These are phyloP conservation scores for Mythimna lalbum DNA, from an alignment of 2,888 invertebrate genomes.

Conservation along the genomic window DNA sequence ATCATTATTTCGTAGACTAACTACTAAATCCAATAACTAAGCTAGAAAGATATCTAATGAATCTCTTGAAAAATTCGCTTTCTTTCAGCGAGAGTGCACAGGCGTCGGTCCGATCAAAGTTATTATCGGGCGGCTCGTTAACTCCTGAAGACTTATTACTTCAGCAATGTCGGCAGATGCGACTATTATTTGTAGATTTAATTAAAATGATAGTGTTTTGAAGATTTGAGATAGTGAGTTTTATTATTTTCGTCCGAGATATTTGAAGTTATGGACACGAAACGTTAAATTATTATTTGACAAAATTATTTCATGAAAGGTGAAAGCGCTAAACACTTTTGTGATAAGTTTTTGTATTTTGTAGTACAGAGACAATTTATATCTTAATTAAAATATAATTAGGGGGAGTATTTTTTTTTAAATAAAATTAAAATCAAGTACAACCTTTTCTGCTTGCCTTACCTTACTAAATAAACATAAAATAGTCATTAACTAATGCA, in stretches of 20 bases:
- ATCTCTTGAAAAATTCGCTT: conserved; percentile 34
- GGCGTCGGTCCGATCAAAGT: conserved; percentile 20
- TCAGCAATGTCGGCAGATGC: background rate
- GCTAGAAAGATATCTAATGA: background rate
- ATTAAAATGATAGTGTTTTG: conserved; percentile 28
- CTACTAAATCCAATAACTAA: background rate
- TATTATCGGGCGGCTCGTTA: conserved; percentile 34
- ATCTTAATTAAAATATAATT: too few relatives aligned
- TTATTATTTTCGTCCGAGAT: background rate
- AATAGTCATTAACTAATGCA: too few relatives aligned
- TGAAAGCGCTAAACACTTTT: too few relatives aligned
- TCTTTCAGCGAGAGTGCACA: conserved; percentile 33
- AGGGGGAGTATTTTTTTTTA: too few relatives aligned
- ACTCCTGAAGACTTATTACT: conserved; percentile 31
- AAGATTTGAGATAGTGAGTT: conserved; percentile 3
- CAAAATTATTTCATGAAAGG: background rate
- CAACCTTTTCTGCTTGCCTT: too few relatives aligned
- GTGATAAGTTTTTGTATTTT: background rate
- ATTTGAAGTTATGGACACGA: background rate
- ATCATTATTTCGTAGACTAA: background rate
- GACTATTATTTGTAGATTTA: conserved; percentile 29
- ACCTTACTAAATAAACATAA: too few relatives aligned
- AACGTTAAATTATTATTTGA: background rate
- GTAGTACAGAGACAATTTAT: too few relatives aligned
- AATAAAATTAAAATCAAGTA: too few relatives aligned